Evolutionary conservation across 2,797 vertebrate species (phyloP), one percentile per base, ranked within the genome.

Genomic region (Mus minutoides): DNA sequence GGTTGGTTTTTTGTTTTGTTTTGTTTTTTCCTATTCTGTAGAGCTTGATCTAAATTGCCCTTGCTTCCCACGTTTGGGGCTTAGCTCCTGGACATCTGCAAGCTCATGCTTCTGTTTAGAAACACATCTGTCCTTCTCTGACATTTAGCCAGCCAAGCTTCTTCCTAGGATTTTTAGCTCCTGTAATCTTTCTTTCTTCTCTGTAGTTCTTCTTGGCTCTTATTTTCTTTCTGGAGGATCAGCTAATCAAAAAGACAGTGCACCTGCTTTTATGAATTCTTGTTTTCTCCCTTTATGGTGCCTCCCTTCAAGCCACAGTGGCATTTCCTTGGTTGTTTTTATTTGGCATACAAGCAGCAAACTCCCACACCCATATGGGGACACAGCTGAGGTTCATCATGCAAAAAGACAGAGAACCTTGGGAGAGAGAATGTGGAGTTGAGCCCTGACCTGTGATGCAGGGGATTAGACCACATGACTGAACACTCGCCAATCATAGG

Each of bases 101-200:
- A 94, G 93, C 73, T 78, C 93, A 34, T 2, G 0, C 91, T 93
- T 94, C 94, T 96, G 21, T 83, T 94, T 96, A 94, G 80, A 92
- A 96, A 95, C 82, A 85, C 75, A 69, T 95, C 79, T 91, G 92
- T 60, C 73, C n/a, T 37, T n/a, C 93, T 95, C 91, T 90, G 95
- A 95, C 90, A 91, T 56, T 60, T 56, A 69, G 92, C 97, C 97
- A 97, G 92, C 97, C 97, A 97, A 92, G 77, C 75, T 92, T 94
- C 76, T 34, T 89, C 92, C 40, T 78, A 40, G 64, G 91, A 97
- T 96, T 95, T 93, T 97, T 97, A 97, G 96, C 90, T 86, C 88
- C 69, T 73, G 21, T 93, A 96, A 95, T 83, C 78, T 88, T 94
- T 67, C 90, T 94, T 92, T 77, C 88, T 78, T 84, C 91, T 89